These are phyloP conservation scores for Ganaspis brasiliensis DNA, from an alignment of 2,888 invertebrate species.

Conservation along the genomic window DNA sequence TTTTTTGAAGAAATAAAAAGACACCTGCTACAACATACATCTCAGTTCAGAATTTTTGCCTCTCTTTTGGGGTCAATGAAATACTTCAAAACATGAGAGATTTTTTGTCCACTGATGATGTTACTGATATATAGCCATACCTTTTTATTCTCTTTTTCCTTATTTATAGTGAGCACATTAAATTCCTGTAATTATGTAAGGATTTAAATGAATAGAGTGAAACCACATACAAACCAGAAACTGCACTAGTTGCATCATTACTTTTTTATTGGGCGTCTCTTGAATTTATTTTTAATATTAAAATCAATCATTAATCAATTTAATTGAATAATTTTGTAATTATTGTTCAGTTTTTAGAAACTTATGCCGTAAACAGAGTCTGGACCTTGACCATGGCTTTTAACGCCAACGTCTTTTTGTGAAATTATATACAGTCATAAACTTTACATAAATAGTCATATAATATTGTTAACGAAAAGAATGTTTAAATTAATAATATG, in stretches of 20 bases:
- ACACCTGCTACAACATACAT: too few species aligned
- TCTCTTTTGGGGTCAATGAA: too few species aligned
- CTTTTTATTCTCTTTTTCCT: too few species aligned
- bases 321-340: neutral
- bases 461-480: too few species aligned
- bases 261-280: neutral
- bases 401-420: neutral
- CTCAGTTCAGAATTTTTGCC: too few species aligned
- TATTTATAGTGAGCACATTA: too few species aligned
- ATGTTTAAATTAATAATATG: neutral
- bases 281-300: neutral
- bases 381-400: constrained; percentile 21
- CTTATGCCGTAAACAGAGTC: neutral
- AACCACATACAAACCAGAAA: neutral
- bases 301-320: neutral
- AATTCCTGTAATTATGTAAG: too few species aligned
- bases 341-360: neutral
- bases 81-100: too few species aligned
- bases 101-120: too few species aligned
- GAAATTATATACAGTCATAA: neutral
- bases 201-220: too few species aligned
- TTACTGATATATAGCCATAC: too few species aligned
- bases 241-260: constrained; percentile 6
- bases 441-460: neutral
- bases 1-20: too few species aligned